Conservation (phyloP, 2,888 invertebrate species). For the Synanthedon tipuliformis region DNA sequence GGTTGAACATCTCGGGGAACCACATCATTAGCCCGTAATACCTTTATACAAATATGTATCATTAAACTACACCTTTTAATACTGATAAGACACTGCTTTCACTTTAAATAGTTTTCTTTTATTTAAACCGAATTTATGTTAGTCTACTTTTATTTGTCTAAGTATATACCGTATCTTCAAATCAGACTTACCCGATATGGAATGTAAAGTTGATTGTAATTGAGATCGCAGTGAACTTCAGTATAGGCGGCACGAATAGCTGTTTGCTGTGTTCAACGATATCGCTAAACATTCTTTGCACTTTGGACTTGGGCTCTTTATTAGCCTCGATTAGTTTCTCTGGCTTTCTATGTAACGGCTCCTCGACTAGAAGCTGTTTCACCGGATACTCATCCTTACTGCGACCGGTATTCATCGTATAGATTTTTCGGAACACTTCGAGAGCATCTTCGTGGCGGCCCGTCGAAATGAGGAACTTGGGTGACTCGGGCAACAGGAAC, state of each 20-base stretch:
- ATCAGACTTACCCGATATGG: conserved; percentile 81
- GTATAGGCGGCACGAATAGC: conserved; percentile 82
- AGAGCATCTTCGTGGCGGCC: conserved; percentile 85
- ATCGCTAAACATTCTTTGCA: conserved; percentile 78
- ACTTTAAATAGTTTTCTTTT: too few species aligned
- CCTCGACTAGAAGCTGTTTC: conserved; percentile 75
- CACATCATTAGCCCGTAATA: conserved; percentile 97
- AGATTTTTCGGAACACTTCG: conserved; percentile 84
- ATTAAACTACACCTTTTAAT: too few species aligned
- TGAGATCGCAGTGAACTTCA: conserved; percentile 85
- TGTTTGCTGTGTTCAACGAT: conserved; percentile 86
- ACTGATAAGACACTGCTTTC: too few species aligned
- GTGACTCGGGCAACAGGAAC: conserved; percentile 89
- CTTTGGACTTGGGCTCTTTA: conserved; percentile 73
- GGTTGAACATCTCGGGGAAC: conserved; percentile 95
- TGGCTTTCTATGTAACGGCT: conserved; percentile 49
- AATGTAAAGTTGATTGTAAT: conserved; percentile 92
- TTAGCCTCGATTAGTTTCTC: conserved; percentile 73
- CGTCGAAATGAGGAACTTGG: conserved; percentile 85
- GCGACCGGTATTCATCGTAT: conserved; percentile 83
- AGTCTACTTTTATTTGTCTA: too few species aligned
- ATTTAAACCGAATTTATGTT: too few species aligned
- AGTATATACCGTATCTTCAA: too few species aligned
- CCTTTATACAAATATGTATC: conserved; percentile 33
- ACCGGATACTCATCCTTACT: conserved; percentile 82